Conservation (phyloP, 2,113 vertebrate species). For the Gallinago undulata region DNA sequence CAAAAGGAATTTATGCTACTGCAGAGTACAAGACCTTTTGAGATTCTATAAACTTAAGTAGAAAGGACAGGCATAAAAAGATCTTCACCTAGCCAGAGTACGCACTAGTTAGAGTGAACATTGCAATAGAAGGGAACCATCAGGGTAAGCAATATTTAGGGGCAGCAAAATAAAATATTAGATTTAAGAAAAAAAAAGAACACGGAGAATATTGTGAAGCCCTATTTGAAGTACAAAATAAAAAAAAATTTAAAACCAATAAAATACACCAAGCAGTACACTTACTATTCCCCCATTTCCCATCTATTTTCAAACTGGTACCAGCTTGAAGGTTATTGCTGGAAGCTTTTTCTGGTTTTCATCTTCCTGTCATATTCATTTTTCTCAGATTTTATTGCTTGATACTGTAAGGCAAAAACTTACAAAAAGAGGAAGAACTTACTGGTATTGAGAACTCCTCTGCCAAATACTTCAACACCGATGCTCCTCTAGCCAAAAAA, state of each 20-base stretch:
- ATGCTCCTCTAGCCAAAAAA: constrained; percentile 79
- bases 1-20: not conserved
- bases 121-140: not conserved
- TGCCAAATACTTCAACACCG: constrained; percentile 82
- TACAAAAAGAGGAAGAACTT: constrained; percentile 64
- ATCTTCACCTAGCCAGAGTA: not conserved
- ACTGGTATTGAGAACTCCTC: constrained; percentile 87
- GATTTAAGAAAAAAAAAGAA: not conserved
- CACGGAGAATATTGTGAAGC: not conserved
- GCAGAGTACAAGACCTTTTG: not conserved
- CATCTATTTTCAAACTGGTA: not conserved
- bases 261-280: not conserved
- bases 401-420: not conserved
- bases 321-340: not conserved
- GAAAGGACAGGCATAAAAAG: not conserved
- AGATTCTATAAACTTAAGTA: not conserved
- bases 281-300: not conserved
- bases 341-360: not conserved
- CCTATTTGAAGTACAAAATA: not conserved
- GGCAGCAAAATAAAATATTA: not conserved
- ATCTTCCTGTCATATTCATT: not conserved
- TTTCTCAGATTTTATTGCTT: constrained; percentile 4
- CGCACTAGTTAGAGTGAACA: not conserved
- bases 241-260: not conserved
- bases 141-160: not conserved